Evolutionary conservation across 2,888 invertebrate species (phyloP), one percentile per base, ranked within the genome.

Genomic region (Dione juno): DNA sequence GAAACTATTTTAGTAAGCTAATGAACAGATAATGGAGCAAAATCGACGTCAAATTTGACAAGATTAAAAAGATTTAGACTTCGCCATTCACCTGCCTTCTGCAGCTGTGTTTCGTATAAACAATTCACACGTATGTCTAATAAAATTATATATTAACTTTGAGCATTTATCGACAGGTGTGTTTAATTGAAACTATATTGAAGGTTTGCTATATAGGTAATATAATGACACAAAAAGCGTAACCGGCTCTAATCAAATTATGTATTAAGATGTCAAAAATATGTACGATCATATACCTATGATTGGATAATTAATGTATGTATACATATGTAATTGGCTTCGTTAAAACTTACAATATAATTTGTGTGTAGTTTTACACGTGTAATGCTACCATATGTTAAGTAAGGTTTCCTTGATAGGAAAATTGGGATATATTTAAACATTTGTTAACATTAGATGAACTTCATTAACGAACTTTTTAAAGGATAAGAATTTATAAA

Each of bases 91-190:
- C 68, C 68, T 68, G 68, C 68, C 45, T 45, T 67, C 35, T 48
- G 68, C 68, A 68, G 68, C 63, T 68, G 68, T 68, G 45, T 61
- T 67, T 67, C 50, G 52, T 61, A 58, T 68, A 43, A 63, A 63
- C 68, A 63, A 68, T 63, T 68, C 45, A 68, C 63, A 54, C 63
- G 19, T 63, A 63, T 54, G 35, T 63, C 63, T 19, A 45, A 45
- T 63, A 52, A 52, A 61, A 53, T 61, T 43, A 59, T 61, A 67
- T 53, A 19, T 61, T 53, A 66, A 52, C 13, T 52, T 52, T 43
- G 41, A 66, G 16, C 65, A 58, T 66, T 69, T 69, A 58, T 58
- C 59, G 69, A 52, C 58, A 69, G 66, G 66, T 69, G 69, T 37
- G 9, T 59, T 41, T 40, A 57, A 48, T 50, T 58, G 50, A 21